A percentile compares a stretch with the other conserved stretches of the same genome.
Evolutionary conservation across 2,888 invertebrate genomes (phyloP).

Genomic region (Tanytarsus gracilentus): DNA sequence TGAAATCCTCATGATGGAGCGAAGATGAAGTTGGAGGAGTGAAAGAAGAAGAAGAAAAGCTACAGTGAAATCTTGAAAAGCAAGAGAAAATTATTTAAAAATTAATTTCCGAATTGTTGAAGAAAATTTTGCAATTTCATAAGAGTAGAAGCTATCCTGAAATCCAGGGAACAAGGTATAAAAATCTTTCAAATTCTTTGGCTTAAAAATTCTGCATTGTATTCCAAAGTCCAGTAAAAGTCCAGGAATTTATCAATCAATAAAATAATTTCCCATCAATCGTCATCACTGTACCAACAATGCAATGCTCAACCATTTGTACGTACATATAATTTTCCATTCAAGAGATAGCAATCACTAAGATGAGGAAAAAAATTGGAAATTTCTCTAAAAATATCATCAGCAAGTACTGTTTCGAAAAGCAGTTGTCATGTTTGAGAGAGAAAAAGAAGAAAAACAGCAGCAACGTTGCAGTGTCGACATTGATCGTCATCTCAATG

Average conservation of each 20-base stretch:
- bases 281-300: too few species aligned
- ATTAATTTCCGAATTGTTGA: not conserved
- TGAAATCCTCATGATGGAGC: too few species aligned
- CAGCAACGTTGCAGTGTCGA: too few species aligned
- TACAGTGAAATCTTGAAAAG: not conserved
- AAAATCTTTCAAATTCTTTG: too few species aligned
- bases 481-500: slow-evolving; percentile 11
- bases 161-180: too few species aligned
- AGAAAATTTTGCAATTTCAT: too few species aligned
- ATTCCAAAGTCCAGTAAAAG: too few species aligned
- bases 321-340: not conserved
- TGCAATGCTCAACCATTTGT: not conserved
- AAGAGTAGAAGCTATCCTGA: too few species aligned
- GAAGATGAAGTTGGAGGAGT: not conserved
- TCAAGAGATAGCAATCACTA: slow-evolving; percentile 7
- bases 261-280: not conserved
- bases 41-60: not conserved
- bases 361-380: not conserved
- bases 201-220: too few species aligned
- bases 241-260: not conserved
- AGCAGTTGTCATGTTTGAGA: too few species aligned
- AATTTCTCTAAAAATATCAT: slow-evolving; percentile 13
- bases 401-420: slow-evolving; percentile 1
- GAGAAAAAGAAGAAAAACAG: too few species aligned
- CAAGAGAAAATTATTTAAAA: not conserved